Percentiles rank a stretch among this genome's conserved stretches.
Evolutionary conservation across 2,113 vertebrate genomes (phyloP).

Genomic region (Athene cunicularia): DNA sequence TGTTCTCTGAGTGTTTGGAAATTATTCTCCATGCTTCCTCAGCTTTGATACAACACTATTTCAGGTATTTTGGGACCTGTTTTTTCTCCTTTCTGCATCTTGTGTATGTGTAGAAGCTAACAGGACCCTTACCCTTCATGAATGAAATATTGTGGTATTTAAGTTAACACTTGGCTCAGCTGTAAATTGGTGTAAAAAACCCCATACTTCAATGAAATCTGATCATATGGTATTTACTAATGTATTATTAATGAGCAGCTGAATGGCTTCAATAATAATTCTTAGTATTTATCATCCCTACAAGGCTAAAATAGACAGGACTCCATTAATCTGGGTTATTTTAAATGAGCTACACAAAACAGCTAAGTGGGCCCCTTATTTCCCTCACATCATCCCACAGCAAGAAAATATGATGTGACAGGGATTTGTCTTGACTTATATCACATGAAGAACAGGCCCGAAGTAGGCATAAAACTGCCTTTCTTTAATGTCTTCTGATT

Average conservation of each 20-base stretch:
- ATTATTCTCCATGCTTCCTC: background rate
- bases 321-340: conserved; percentile 38
- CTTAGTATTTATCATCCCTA: conserved; percentile 16
- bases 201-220: background rate
- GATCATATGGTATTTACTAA: conserved; percentile 46
- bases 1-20: background rate
- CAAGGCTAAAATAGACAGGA: conserved; percentile 6
- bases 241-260: conserved; percentile 30
- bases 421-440: background rate
- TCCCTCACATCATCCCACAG: background rate
- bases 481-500: conserved; percentile 23
- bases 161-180: background rate
- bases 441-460: background rate
- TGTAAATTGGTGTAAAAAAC: background rate
- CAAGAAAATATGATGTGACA: background rate
- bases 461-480: conserved; percentile 10
- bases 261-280: conserved; percentile 18
- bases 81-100: background rate
- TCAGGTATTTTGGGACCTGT: background rate
- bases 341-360: conserved; percentile 17
- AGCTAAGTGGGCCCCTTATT: background rate
- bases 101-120: background rate
- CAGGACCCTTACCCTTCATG: background rate
- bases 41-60: background rate
- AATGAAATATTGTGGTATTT: conserved; percentile 32